Evolutionary conservation across 2,113 vertebrate genomes (phyloP).

Genomic region (Odocoileus virginianus): DNA sequence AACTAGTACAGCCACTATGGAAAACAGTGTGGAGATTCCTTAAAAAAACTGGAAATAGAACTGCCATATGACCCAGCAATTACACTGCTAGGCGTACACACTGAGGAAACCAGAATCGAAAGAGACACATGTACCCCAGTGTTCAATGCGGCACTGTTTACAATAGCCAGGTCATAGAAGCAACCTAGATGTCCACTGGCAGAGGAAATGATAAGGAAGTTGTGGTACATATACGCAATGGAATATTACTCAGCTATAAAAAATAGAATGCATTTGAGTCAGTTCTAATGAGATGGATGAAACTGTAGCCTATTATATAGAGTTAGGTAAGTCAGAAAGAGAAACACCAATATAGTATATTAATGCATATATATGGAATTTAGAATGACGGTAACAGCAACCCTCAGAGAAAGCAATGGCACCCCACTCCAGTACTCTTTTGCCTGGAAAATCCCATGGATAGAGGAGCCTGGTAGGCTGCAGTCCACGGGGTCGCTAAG

Average conservation of each 20-base stretch:
- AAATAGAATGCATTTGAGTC: not conserved
- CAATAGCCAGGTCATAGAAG: not conserved
- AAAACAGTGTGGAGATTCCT: not conserved
- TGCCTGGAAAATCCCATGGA: too few relatives aligned
- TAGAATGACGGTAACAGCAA: accelerated
- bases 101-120: not conserved
- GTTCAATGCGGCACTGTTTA: not conserved
- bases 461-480: too few relatives aligned
- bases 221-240: not conserved
- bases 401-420: not conserved
- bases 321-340: not conserved
- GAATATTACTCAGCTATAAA: not conserved
- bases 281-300: not conserved
- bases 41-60: not conserved
- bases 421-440: too few relatives aligned
- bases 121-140: not conserved
- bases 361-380: not conserved
- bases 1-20: not conserved
- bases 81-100: not conserved
- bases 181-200: not conserved
- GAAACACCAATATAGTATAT: not conserved
- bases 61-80: not conserved
- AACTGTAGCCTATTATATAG: not conserved
- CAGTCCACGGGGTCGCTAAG: too few relatives aligned
- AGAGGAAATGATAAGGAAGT: not conserved